These are phyloP conservation scores for Charaxes varanes DNA, from an alignment of 1,140 invertebrate genomes.

Conservation along the genomic window DNA sequence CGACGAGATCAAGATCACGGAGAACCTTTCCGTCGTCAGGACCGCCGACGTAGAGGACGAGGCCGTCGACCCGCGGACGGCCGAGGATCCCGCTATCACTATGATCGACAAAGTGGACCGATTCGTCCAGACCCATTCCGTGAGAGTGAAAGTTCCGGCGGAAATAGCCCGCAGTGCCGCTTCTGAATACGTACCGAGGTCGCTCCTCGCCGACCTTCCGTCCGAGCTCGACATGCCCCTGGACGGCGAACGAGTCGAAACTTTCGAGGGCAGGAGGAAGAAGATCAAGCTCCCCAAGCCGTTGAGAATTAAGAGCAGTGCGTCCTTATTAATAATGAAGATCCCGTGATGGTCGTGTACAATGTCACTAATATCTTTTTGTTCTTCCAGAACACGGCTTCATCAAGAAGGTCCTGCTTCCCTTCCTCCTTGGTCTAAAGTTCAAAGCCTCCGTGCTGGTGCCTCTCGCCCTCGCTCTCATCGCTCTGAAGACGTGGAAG, in stretches of 20 bases:
- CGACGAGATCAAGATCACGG: slow-evolving; percentile 81
- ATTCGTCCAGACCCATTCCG: slow-evolving; percentile 78
- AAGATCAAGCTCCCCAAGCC: slow-evolving; percentile 67
- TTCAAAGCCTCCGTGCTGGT: slow-evolving; percentile 89
- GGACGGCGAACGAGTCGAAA: slow-evolving; percentile 77
- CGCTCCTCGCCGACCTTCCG: slow-evolving; percentile 79
- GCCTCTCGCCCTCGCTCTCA: slow-evolving; percentile 84
- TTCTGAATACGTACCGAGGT: slow-evolving; percentile 78
- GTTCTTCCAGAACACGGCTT: slow-evolving; percentile 80
- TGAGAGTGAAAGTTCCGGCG: slow-evolving; percentile 78
- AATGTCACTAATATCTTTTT: slow-evolving; percentile 13
- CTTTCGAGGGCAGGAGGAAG: slow-evolving; percentile 66
- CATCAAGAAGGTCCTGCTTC: slow-evolving; percentile 88
- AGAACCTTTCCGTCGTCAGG: slow-evolving; percentile 81
- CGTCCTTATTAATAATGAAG: slow-evolving; percentile 15
- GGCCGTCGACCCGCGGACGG: slow-evolving; percentile 53
- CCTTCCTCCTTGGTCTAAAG: slow-evolving; percentile 88
- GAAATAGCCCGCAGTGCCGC: slow-evolving; percentile 74
- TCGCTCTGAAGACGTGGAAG: slow-evolving; percentile 91
- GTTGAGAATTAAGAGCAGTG: slow-evolving; percentile 68
- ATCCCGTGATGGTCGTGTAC: background rate
- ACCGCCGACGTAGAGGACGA: slow-evolving; percentile 68
- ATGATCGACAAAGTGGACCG: slow-evolving; percentile 79
- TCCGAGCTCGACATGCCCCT: slow-evolving; percentile 81
- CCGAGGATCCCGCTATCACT: slow-evolving; percentile 55